Percentiles rank a stretch among this genome's conserved stretches.
Conservation (phyloP, 2,113 vertebrate species). For the Ciconia boyciana region DNA sequence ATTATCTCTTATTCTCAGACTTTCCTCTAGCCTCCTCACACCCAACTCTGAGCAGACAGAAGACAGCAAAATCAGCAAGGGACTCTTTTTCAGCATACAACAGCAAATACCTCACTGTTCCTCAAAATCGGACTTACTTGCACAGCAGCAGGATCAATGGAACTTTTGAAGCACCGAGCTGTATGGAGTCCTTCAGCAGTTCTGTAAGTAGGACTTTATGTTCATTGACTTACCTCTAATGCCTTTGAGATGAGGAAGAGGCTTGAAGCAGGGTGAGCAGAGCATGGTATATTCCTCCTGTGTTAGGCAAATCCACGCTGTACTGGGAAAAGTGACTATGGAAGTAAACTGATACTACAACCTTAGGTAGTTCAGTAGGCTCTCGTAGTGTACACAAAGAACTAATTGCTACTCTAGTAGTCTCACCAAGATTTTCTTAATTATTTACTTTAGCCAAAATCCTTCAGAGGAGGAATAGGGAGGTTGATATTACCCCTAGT, state of each 20-base stretch:
- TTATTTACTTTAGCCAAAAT: not conserved
- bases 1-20: conserved; percentile 20
- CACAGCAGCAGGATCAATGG: conserved; percentile 51
- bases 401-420: not conserved
- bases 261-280: not conserved
- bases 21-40: conserved; percentile 43
- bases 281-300: not conserved
- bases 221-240: not conserved
- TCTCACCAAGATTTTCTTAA: not conserved
- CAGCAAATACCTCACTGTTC: conserved; percentile 77
- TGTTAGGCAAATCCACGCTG: not conserved
- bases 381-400: not conserved
- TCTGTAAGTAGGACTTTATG: conserved; percentile 64
- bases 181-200: not conserved
- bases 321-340: not conserved
- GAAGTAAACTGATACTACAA: not conserved
- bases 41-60: not conserved
- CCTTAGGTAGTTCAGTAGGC: not conserved
- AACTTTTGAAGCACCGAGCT: conserved; percentile 15
- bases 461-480: not conserved
- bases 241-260: not conserved
- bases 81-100: conserved; percentile 59
- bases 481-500: not conserved
- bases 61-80: conserved; percentile 64
- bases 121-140: conserved; percentile 56